phyloP scores from a whole-genome alignment of 2,113 vertebrate genomes.

The Pogona vitticeps region DNA sequence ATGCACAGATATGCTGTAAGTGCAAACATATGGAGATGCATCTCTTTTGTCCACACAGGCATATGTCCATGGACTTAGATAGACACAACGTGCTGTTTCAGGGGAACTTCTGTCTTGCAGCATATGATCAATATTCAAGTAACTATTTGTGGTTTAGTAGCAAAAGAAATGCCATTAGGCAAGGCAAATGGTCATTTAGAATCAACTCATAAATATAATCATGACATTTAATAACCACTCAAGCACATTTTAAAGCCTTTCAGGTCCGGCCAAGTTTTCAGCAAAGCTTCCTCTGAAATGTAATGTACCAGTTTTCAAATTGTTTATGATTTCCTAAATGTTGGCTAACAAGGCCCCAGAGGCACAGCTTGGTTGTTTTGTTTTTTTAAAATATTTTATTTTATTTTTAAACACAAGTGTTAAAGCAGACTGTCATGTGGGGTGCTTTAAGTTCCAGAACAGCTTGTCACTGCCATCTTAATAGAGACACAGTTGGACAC shows the following conservation, averaged over 20 bases:
- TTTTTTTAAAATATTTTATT: conserved; percentile 2
- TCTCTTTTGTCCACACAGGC: neutral
- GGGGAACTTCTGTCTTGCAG: conserved; percentile 48
- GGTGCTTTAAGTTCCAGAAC: conserved; percentile 52
- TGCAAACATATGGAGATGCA: conserved; percentile 12
- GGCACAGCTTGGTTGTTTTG: conserved; percentile 28
- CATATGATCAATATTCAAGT: conserved; percentile 31
- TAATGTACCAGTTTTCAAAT: conserved; percentile 35
- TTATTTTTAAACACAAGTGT: conserved; percentile 40
- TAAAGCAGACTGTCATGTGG: conserved; percentile 60
- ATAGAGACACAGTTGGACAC: conserved; percentile 69
- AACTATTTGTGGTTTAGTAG: conserved; percentile 12
- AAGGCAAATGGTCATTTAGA: conserved; percentile 40
- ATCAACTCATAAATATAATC: neutral
- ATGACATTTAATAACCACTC: neutral
- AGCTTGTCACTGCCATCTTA: conserved; percentile 62
- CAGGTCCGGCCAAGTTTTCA: conserved; percentile 16
- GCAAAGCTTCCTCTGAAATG: conserved; percentile 5
- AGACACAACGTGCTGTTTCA: neutral
- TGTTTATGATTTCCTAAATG: conserved; percentile 37
- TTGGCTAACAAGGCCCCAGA: conserved; percentile 32
- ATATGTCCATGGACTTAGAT: neutral
- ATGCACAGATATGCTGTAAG: conserved; percentile 15
- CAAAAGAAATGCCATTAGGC: conserved; percentile 27
- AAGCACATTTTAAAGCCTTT: neutral